Base-by-base conservation (phyloP, 2,888 invertebrate species). In the Gnatocerus cornutus region DNA sequence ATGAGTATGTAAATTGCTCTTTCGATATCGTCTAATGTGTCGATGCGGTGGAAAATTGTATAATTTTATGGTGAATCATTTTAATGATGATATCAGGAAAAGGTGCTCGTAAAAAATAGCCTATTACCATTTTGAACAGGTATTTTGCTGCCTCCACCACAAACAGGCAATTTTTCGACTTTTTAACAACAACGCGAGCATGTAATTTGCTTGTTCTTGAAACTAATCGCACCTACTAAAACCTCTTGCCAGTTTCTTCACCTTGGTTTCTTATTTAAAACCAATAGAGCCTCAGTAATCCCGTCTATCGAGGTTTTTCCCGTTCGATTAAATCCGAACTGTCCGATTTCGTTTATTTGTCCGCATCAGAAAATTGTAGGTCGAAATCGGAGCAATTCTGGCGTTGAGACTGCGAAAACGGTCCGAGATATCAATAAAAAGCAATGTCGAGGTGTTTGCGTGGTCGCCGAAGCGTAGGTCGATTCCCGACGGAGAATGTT, bases 401-500 rank as follows among this genome's bases (percentile, higher is more conserved):
- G 45, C 43, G 62, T 63, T 62, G 48, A 45, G 52, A 70, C 48
- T 48, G 39, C 59, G 68, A 68, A 58, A 71, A 69, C 63, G 46
- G 53, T 37, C 45, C 52, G 41, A 71, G 68, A 68, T 71, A 68
- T 72, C 72, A 67, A 72, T 69, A 69, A 72, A 72, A 72, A 72
- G 69, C 72, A 67, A 72, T 72, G 69, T 67, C 67, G 66, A 69
- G 72, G 66, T 69, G 69, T 70, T 69, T 72, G 72, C 68, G 50
- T 67, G 73, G 70, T 53, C 68, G 68, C 65, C 66, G 68, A 62
- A 68, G 69, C 70, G 70, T 70, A 68, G 71, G 70, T 70, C 71
- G 70, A 71, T 69, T 72, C 73, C 73, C 72, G 72, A 68, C 65
- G 72, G 72, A 55, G 68, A 67, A 72, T 72, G 70, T 72, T 72